Conservation (phyloP, 2,113 vertebrate genomes). For the Sinosuthora webbiana region DNA sequence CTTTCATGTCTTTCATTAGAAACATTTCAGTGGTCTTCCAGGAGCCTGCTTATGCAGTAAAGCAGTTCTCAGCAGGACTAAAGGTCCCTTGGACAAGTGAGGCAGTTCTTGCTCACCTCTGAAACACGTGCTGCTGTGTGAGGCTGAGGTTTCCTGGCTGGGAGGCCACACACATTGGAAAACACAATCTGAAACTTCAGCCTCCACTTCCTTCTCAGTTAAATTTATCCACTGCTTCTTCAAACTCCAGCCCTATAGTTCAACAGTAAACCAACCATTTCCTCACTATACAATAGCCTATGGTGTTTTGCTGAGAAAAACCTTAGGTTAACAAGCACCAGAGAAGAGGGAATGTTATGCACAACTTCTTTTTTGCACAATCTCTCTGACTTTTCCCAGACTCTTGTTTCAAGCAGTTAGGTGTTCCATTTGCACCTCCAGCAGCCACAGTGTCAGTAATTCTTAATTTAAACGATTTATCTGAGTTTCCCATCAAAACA, state of each 20-base stretch:
- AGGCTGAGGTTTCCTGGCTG: neutral
- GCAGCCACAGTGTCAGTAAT: constrained; percentile 39
- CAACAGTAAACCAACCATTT: neutral
- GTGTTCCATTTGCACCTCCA: constrained; percentile 39
- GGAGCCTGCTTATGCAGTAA: neutral
- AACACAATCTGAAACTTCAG: neutral
- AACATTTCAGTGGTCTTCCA: neutral
- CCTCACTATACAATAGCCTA: neutral
- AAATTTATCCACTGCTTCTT: neutral
- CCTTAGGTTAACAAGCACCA: neutral
- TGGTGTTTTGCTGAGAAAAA: neutral
- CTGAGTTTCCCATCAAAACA: constrained; percentile 38
- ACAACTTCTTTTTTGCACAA: neutral
- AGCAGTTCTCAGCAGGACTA: neutral
- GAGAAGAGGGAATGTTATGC: neutral
- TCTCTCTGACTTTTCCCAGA: constrained; percentile 9
- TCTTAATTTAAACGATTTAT: constrained; percentile 57
- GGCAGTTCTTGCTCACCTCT: neutral
- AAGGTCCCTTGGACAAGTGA: neutral
- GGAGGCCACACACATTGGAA: neutral
- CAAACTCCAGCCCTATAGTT: neutral
- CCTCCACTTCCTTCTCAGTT: neutral
- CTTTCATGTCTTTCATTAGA: neutral
- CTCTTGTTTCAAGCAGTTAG: neutral
- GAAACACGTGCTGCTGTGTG: neutral